Evolutionary conservation across 2,113 vertebrate species (phyloP).

Genomic region (Motacilla tschutschensis): DNA sequence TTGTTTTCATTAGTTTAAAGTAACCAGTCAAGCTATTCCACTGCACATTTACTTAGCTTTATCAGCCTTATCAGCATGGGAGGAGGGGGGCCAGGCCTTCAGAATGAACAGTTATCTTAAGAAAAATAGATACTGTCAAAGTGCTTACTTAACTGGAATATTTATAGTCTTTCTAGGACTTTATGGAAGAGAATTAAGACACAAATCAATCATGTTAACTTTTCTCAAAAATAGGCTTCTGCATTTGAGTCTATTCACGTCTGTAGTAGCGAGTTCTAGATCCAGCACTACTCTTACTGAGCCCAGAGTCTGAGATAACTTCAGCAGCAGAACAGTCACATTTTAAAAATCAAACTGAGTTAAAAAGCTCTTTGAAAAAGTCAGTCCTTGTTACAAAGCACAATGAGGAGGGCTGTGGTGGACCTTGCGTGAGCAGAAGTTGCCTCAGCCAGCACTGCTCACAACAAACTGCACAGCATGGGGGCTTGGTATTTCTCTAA

Average conservation of each 20-base stretch:
- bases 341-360: neutral
- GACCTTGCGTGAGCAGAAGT: neutral
- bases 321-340: neutral
- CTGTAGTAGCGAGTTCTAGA: neutral
- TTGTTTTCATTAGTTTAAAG: neutral
- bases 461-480: slow-evolving; percentile 31
- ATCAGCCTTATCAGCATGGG: neutral
- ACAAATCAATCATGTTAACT: neutral
- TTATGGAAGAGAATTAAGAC: neutral
- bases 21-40: neutral
- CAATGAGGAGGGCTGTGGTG: neutral
- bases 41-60: neutral
- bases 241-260: neutral
- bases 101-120: neutral
- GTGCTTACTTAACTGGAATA: slow-evolving; percentile 3
- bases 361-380: slow-evolving; percentile 6
- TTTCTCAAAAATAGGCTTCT: neutral
- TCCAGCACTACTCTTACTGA: neutral
- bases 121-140: slow-evolving; percentile 11
- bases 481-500: slow-evolving; percentile 40
- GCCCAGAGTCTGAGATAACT: neutral
- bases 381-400: neutral
- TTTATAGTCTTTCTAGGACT: neutral
- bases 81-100: neutral
- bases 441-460: neutral